A percentile compares a stretch with the other conserved stretches of the same genome.
phyloP scores from a whole-genome alignment of 2,797 vertebrate genomes.

The Notolabrus celidotus region DNA sequence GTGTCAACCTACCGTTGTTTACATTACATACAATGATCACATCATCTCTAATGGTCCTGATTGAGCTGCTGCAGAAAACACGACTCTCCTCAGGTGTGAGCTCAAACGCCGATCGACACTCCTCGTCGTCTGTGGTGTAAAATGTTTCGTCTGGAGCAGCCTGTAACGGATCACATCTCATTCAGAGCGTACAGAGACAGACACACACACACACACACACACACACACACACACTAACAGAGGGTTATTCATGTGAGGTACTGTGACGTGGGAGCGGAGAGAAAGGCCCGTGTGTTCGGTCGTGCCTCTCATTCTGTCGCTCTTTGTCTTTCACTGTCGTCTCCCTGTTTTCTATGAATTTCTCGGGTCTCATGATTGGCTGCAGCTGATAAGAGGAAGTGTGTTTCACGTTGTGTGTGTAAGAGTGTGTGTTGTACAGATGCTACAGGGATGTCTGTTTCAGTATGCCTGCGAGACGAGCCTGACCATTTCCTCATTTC shows the following conservation, averaged over 20 bases:
- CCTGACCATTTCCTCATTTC: constrained; percentile 37
- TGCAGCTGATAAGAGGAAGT: constrained; percentile 38
- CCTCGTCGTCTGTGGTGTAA: background rate
- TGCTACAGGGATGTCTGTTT: background rate
- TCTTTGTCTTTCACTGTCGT: constrained; percentile 38
- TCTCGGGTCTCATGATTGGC: constrained; percentile 43
- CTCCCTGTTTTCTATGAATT: background rate
- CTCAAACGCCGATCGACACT: too few species aligned
- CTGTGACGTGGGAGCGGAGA: constrained; percentile 53
- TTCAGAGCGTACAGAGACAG: constrained; percentile 3
- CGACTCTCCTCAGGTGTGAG: too few species aligned
- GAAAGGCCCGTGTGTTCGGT: constrained; percentile 44
- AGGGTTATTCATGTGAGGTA: constrained; percentile 38
- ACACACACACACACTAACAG: constrained; percentile 26
- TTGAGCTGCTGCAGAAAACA: too few species aligned
- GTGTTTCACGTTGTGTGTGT: constrained; percentile 18
- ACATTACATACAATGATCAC: too few species aligned
- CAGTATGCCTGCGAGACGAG: constrained; percentile 6
- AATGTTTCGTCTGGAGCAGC: too few species aligned
- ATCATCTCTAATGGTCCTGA: too few species aligned
- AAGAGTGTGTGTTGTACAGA: background rate
- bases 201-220: constrained; percentile 24
- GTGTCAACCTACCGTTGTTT: too few species aligned
- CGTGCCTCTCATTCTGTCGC: constrained; percentile 14
- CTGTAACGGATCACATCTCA: too few species aligned